Evolutionary conservation across 2,113 vertebrate genomes (phyloP).

Genomic region (Oceanites oceanicus): DNA sequence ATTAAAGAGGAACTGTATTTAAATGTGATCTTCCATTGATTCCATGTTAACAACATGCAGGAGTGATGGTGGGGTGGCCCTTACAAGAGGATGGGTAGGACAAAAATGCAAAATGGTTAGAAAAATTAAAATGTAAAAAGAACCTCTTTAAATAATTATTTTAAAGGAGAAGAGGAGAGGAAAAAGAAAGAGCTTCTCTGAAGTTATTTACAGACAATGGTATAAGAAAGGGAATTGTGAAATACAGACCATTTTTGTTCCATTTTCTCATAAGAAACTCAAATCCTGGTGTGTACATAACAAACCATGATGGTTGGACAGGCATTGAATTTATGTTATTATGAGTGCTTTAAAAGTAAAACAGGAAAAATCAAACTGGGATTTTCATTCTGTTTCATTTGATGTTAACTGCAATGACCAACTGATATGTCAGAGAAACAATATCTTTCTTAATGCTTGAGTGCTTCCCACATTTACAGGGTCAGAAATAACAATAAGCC

Average conservation of each 20-base stretch:
- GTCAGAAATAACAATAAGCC: constrained; percentile 41
- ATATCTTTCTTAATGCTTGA: background rate
- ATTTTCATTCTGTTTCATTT: constrained; percentile 28
- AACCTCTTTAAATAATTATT: background rate
- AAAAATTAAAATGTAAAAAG: background rate
- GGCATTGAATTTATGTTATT: background rate
- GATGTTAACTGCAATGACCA: background rate
- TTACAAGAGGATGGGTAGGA: background rate
- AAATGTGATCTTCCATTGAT: background rate
- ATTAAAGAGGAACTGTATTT: background rate
- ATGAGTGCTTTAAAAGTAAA: background rate
- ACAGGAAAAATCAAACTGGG: background rate
- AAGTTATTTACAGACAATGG: background rate
- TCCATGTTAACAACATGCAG: background rate
- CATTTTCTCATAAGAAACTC: constrained; percentile 5
- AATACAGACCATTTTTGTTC: background rate
- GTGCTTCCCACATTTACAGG: background rate
- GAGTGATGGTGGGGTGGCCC: background rate
- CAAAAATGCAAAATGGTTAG: background rate
- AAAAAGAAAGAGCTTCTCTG: background rate
- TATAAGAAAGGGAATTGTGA: background rate
- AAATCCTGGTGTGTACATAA: background rate
- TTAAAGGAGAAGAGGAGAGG: background rate
- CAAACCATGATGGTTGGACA: background rate
- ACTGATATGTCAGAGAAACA: background rate